phyloP scores from a whole-genome alignment of 2,113 vertebrate genomes.

The Nicator chloris region DNA sequence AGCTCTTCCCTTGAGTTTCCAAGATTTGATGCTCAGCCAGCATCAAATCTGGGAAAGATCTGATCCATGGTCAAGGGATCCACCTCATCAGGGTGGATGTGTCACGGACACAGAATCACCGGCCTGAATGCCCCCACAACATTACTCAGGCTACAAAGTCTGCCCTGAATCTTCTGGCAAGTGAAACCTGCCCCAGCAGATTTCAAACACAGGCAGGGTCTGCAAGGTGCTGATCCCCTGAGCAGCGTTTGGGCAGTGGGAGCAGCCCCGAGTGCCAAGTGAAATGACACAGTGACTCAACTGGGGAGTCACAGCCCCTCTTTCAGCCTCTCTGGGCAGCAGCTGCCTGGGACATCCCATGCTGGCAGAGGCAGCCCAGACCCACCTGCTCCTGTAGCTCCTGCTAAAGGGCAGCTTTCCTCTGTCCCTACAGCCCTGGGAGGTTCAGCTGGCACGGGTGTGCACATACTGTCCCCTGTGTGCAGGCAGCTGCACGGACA shows the following conservation, averaged over 20 bases:
- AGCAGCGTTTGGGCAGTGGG: accelerated
- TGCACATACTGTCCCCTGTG: not conserved
- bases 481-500: not conserved
- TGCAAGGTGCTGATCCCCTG: not conserved
- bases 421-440: not conserved
- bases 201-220: not conserved
- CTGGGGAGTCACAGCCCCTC: accelerated
- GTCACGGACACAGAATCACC: not conserved
- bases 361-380: not conserved
- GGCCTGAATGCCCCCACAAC: not conserved
- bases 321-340: not conserved
- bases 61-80: too few relatives aligned
- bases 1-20: not conserved
- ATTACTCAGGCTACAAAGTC: not conserved
- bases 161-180: not conserved
- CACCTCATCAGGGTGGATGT: not conserved
- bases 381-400: not conserved
- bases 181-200: not conserved
- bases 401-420: not conserved
- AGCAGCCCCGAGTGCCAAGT: accelerated
- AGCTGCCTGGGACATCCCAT: not conserved
- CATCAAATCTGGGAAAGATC: too few relatives aligned
- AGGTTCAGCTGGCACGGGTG: not conserved
- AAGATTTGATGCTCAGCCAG: not conserved
- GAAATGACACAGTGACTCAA: accelerated